Evolutionary conservation across 2,113 vertebrate genomes (phyloP), one percentile per base, ranked within the genome.

Genomic region (Megaleporinus macrocephalus): DNA sequence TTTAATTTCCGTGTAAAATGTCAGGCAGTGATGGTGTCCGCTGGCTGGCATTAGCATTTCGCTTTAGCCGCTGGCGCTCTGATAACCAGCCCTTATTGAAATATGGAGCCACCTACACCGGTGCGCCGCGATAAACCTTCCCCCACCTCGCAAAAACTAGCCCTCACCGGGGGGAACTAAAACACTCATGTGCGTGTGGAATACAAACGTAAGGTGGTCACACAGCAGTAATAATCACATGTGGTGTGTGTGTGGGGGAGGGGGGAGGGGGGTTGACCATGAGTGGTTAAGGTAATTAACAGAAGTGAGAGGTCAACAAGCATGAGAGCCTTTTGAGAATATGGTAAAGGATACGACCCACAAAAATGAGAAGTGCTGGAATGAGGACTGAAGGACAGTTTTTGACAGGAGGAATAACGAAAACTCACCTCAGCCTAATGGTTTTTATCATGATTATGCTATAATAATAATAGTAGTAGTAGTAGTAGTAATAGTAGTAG

Each of bases 1-100:
- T 87, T 85, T 93, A 93, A 94, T 93, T 94, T 93, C 91, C 88
- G 88, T 90, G 89, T 88, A 92, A 94, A 94, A 94, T 94, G 93
- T 94, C 93, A 94, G 90, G 87, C 88, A 90, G 87, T 89, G 91
- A 91, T 93, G 90, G 91, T 93, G 93, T 87, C 93, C 91, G 92
- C 85, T 76, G 92, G 93, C 93, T 93, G 89, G 93, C 92, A 94
- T 94, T 94, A 94, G 91, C 90, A 93, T 94, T 93, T 91, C 86
- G 90, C 87, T 90, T 88, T 93, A 90, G 92, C 90, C 91, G 36
- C 83, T 74, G 85, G 86, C 86, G 89, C 89, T 91, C 91, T 87
- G 92, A 94, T 93, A 94, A 93, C 93, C 90, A 91, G 82, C 86
- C 88, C 92, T 93, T 87, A 87, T 87, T 87, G 86, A 87, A 87